phyloP scores from a whole-genome alignment of 2,888 invertebrate species.

The Pemphredon lugubris region DNA sequence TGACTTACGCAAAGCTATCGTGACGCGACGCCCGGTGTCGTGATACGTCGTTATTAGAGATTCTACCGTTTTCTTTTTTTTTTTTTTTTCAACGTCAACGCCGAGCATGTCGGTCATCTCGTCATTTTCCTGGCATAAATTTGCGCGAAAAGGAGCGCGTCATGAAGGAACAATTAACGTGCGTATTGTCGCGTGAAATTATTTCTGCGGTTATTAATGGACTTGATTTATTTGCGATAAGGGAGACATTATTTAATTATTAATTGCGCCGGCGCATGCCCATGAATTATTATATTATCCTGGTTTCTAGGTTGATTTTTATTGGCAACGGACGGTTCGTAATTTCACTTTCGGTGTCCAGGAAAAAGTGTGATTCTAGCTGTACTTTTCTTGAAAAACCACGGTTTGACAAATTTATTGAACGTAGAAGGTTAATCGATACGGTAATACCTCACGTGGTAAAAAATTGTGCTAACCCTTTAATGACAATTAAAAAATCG shows the following conservation, averaged over 20 bases:
- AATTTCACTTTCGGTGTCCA: not conserved
- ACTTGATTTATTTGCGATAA: slow-evolving; percentile 3
- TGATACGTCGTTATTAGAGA: slow-evolving; percentile 69
- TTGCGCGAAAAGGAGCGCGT: not conserved
- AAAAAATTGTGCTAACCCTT: no score
- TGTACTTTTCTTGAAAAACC: no score
- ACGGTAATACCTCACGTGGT: no score
- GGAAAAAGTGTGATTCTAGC: not conserved
- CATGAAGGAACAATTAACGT: not conserved
- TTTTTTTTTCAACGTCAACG: not conserved
- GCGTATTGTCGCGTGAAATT: not conserved
- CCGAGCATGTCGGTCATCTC: slow-evolving; percentile 22
- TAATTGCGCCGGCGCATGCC: not conserved
- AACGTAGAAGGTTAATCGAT: no score
- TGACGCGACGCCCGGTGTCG: slow-evolving; percentile 68
- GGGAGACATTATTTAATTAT: slow-evolving; percentile 1
- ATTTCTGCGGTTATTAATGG: not conserved
- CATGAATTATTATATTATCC: not conserved
- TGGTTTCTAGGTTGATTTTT: not conserved
- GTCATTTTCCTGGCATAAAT: slow-evolving; percentile 1
- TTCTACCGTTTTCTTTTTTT: slow-evolving; percentile 11
- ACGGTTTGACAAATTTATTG: no score
- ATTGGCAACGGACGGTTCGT: no score
- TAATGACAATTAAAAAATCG: no score
- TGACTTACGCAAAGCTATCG: slow-evolving; percentile 50